These are phyloP conservation scores for Brachyalestes nurse DNA, from an alignment of 2,797 vertebrate species.

Conservation along the genomic window DNA sequence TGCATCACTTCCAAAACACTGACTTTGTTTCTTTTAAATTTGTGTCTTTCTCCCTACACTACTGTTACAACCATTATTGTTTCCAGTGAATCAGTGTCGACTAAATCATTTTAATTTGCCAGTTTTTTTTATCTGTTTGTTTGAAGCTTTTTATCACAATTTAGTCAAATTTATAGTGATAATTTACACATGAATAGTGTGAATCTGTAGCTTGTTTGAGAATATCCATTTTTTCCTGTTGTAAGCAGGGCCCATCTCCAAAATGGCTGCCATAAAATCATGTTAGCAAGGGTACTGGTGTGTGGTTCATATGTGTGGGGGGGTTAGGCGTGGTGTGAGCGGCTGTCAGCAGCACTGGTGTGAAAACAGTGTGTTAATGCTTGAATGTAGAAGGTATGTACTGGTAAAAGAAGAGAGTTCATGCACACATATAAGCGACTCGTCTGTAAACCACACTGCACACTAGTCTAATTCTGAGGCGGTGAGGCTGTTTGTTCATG, in stretches of 20 bases:
- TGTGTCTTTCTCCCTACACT: no score
- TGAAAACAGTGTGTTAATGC: slow-evolving; percentile 1
- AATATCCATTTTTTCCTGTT: slow-evolving; percentile 32
- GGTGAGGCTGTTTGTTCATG: slow-evolving; percentile 59
- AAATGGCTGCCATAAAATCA: slow-evolving; percentile 38
- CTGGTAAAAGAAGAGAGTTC: neutral
- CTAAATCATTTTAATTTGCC: no score
- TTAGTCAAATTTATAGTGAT: neutral
- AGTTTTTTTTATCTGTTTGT: neutral
- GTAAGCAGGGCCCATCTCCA: slow-evolving; percentile 17
- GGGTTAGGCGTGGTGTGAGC: slow-evolving; percentile 20
- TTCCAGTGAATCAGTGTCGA: neutral
- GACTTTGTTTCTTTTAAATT: no score
- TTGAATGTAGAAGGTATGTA: slow-evolving; percentile 7
- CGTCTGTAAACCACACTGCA: slow-evolving; percentile 16
- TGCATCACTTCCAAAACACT: no score
- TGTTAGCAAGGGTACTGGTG: neutral
- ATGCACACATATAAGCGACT: slow-evolving; percentile 7
- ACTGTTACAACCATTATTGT: no score
- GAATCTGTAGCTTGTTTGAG: neutral
- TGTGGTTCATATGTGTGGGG: slow-evolving; percentile 14
- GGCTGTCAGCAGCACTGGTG: slow-evolving; percentile 15
- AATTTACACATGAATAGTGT: neutral
- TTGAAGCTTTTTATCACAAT: no score
- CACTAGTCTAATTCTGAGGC: slow-evolving; percentile 48